A percentile compares a stretch with the other conserved stretches of the same genome.
Conservation (phyloP, 2,888 invertebrate genomes). For the Ophioninae sp. region DNA sequence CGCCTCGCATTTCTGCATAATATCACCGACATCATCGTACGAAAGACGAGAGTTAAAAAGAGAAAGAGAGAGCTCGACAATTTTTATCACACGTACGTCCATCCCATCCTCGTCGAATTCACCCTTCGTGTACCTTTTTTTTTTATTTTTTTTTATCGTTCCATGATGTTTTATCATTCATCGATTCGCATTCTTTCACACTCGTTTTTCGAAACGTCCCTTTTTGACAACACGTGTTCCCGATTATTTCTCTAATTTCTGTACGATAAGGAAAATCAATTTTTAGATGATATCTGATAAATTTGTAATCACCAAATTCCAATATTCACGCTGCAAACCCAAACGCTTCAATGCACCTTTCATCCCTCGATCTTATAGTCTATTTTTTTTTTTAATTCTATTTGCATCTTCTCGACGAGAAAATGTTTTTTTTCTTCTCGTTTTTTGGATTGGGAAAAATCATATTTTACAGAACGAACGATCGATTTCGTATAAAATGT, state of each 20-base stretch:
- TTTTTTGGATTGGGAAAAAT: no score
- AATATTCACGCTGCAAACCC: background rate
- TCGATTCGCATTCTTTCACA: background rate
- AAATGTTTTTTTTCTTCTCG: no score
- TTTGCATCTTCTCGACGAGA: no score
- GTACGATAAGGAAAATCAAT: background rate
- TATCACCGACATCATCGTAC: constrained; percentile 55
- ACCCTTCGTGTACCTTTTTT: constrained; percentile 7
- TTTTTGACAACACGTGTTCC: background rate
- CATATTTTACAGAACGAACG: no score
- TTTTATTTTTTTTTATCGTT: constrained; percentile 12
- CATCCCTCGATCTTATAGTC: no score
- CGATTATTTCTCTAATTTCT: background rate
- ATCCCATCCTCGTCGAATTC: constrained; percentile 2
- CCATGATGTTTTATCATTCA: background rate
- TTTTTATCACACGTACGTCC: constrained; percentile 69
- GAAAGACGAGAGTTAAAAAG: constrained; percentile 15
- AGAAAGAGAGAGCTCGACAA: constrained; percentile 61
- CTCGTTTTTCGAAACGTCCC: constrained; percentile 1
- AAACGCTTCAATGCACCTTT: no score
- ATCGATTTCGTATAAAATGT: no score
- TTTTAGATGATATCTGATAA: constrained; percentile 10
- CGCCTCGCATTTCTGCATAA: constrained; percentile 78
- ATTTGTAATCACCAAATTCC: constrained; percentile 10
- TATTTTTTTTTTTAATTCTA: no score